Evolutionary conservation across 1,140 invertebrate species (phyloP), one percentile per base, ranked within the genome.

Genomic region (Microplitis demolitor): DNA sequence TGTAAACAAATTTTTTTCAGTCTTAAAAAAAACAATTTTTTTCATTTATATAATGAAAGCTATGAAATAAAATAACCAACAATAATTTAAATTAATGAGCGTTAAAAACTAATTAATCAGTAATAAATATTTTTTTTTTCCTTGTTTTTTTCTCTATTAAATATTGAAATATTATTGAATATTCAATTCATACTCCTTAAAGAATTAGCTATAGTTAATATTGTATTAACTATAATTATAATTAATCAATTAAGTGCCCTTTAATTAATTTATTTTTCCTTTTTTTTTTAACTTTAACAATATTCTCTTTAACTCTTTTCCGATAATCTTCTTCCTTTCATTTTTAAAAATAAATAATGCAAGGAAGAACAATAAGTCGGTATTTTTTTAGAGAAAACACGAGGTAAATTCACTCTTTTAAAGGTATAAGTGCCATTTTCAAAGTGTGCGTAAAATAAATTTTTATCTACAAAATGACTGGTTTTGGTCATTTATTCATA

Each of bases 1-100:
- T 45, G 34, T 72, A 45, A 9, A 8, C 3, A 3, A 45, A 45
- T 79, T n/a, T 54, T 61, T 79, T 77, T 84, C 82, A 84, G 82
- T 84, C 83, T 85, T 83, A 45, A 45, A 77, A 80, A 74, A 79
- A 80, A 77, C 71, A 56, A 79, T 70, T 69, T 51, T 13, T 14
- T 4, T 61, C 4, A 37, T 64, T 16, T 50, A 16, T 13, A 50
- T 4, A 64, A 24, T 64, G 37, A 64, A 64, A 64, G 14, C 14
- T 35, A 24, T 45, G 62, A 9, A 13, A 50, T 64, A n/a, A 64
- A 68, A 66, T 56, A 6, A 24, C 24, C 11, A 13, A 63, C 34
- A n/a, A 11, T 63, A 13, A 9, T n/a, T 63, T 31, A n/a, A 4
- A 37, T 37, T 11, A n/a, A 11, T 11, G n/a, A 37, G 13, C 61